Base-by-base conservation (phyloP, 2,113 vertebrate species). In the Fulica atra region DNA sequence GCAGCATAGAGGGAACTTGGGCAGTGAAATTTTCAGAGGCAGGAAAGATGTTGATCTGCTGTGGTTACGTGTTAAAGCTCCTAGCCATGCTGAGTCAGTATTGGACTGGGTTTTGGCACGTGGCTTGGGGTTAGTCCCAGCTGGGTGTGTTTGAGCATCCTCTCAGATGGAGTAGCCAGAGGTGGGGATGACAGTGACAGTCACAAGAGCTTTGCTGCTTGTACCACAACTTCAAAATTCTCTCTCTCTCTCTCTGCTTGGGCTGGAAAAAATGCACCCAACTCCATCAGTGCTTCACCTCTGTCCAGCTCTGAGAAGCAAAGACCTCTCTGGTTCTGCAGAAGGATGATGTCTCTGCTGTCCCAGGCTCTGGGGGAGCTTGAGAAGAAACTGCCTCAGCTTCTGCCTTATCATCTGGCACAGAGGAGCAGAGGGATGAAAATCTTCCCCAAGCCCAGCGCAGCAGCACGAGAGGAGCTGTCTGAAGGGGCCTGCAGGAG, bases 101-200 rank as follows among this genome's bases (percentile, higher is more conserved):
- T 1, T 40, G 36, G 61, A 5, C 11, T 0, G 0, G 26, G 35
- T 25, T 87, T 78, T 24, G 38, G 65, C 36, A 9, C 1, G 0
- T 9, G 59, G 74, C 25, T 13, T 0, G 0, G 42, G 31, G 46
- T 40, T 53, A 51, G 73, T 63, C 42, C 73, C 79, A 64, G 13
- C 29, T 70, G 68, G 57, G 56, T 9, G 8, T 40, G 20, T 46
- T 19, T 38, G 29, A 86, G 53, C 64, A 38, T 18, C 59, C 51
- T 54, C 18, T 54, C 0, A 0, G 31, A 14, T 15, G 53, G 59
- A 61, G 25, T 13, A 65, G 46, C 36, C 68, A 6, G 28, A 69
- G 33, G 6, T 73, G 56, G 50, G 56, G 68, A 16, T 40, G n/a
- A 50, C 38, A 19, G 38, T 31, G 73, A 81, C 4, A n/a, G 29